A percentile compares a stretch with the other conserved stretches of the same genome.
These are phyloP conservation scores for Acromyrmex charruanus DNA, from an alignment of 1,140 invertebrate genomes.

Conservation along the genomic window DNA sequence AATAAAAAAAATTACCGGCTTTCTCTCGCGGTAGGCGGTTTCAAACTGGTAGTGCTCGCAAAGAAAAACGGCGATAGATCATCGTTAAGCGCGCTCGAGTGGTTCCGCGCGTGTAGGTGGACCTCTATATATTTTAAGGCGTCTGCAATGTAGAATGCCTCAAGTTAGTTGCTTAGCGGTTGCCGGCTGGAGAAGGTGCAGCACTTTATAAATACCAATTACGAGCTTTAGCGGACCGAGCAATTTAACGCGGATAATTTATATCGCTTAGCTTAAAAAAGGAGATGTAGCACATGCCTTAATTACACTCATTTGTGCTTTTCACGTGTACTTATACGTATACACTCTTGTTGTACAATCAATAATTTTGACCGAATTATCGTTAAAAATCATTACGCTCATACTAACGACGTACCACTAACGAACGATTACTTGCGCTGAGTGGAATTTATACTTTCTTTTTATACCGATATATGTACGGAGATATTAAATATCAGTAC, in stretches of 20 bases:
- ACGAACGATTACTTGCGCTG: constrained; percentile 14
- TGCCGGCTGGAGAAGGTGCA: constrained; percentile 51
- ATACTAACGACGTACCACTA: not conserved
- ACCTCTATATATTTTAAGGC: constrained; percentile 56
- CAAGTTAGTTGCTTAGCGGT: constrained; percentile 60
- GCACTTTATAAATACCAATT: constrained; percentile 65
- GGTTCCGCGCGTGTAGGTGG: constrained; percentile 42
- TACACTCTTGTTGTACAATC: not conserved
- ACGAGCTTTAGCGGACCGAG: constrained; percentile 51
- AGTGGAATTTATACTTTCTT: not conserved
- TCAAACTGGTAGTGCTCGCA: constrained; percentile 27
- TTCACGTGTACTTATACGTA: not conserved
- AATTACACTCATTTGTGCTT: constrained; percentile 51
- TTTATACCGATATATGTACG: not conserved
- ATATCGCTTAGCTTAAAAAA: constrained; percentile 61
- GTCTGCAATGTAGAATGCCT: constrained; percentile 47
- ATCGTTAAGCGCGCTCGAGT: constrained; percentile 59
- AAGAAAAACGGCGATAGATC: constrained; percentile 58
- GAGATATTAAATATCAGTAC: constrained; percentile 4
- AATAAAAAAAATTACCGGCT: constrained; percentile 47
- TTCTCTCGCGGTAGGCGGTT: not conserved
- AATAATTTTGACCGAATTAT: constrained; percentile 47
- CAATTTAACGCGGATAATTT: constrained; percentile 63
- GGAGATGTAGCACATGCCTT: constrained; percentile 1
- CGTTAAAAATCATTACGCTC: not conserved